Conservation (phyloP, 23 tunicate genomes). For the Ascidia mentula region DNA sequence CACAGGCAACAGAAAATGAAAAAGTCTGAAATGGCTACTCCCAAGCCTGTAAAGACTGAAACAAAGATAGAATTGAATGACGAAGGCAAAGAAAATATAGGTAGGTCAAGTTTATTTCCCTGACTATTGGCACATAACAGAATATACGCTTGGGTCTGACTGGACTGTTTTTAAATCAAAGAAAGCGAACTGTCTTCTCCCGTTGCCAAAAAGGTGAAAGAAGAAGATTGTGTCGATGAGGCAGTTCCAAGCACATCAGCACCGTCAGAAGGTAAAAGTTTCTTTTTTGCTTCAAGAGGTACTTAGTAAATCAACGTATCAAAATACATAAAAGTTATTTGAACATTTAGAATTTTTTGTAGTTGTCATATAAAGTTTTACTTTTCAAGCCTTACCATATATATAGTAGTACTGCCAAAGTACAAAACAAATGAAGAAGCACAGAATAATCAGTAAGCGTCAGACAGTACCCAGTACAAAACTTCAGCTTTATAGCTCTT, state of each 20-base stretch:
- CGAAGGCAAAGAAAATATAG: background rate
- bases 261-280: background rate
- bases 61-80: background rate
- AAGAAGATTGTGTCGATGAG: background rate
- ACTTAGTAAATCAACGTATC: no score
- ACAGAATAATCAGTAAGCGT: no score
- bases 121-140: no score
- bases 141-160: background rate
- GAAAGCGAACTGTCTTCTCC: background rate
- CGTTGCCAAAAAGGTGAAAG: background rate
- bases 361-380: no score
- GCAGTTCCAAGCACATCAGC: background rate
- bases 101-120: background rate
- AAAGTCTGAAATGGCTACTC: slow-evolving; percentile 1
- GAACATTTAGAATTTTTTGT: no score
- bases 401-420: no score
- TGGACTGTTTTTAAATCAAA: background rate
- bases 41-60: background rate
- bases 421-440: no score
- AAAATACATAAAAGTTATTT: no score
- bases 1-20: slow-evolving; percentile 1
- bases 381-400: no score
- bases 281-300: no score
- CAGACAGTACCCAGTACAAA: no score
- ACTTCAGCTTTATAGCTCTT: no score